Percentiles rank a stretch among this genome's conserved stretches.
Evolutionary conservation across 2,797 vertebrate genomes (phyloP).

Genomic region (Semaprochilodus insignis): DNA sequence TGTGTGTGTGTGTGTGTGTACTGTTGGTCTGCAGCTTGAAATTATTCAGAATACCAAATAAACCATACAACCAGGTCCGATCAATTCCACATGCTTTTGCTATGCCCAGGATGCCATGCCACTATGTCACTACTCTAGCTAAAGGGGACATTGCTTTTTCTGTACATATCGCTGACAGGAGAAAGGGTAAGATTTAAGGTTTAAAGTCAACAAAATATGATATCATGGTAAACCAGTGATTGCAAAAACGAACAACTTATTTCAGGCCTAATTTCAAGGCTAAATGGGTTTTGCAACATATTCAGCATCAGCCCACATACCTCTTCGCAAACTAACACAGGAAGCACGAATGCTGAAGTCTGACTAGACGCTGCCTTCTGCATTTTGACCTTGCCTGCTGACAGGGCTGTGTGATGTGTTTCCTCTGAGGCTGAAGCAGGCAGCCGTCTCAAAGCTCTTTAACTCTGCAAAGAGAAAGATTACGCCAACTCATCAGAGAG

Average conservation of each 20-base stretch:
- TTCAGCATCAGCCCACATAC: constrained; percentile 6
- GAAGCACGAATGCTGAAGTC: not conserved
- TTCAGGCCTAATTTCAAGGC: not conserved
- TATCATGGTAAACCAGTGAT: not conserved
- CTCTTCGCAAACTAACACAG: not conserved
- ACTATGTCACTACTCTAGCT: too few species aligned
- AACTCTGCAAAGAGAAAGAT: constrained; percentile 74
- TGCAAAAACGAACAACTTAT: not conserved
- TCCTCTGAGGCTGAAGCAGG: constrained; percentile 69
- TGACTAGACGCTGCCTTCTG: constrained; percentile 10
- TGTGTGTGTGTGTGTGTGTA: too few species aligned
- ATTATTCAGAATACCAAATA: too few species aligned
- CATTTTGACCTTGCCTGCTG: constrained; percentile 71
- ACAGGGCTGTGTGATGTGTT: constrained; percentile 72
- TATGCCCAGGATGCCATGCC: too few species aligned
- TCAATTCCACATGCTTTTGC: too few species aligned
- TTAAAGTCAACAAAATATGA: not conserved
- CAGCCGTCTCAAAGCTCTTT: constrained; percentile 76
- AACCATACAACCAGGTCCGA: too few species aligned
- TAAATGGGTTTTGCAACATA: constrained; percentile 8
- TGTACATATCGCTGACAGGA: not conserved
- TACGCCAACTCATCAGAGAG: constrained; percentile 68
- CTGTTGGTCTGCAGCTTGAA: too few species aligned
- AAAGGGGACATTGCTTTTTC: too few species aligned
- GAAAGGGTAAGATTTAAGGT: not conserved